Evolutionary conservation across 1,140 invertebrate genomes (phyloP), one percentile per base, ranked within the genome.

Genomic region (Planococcus citri): DNA sequence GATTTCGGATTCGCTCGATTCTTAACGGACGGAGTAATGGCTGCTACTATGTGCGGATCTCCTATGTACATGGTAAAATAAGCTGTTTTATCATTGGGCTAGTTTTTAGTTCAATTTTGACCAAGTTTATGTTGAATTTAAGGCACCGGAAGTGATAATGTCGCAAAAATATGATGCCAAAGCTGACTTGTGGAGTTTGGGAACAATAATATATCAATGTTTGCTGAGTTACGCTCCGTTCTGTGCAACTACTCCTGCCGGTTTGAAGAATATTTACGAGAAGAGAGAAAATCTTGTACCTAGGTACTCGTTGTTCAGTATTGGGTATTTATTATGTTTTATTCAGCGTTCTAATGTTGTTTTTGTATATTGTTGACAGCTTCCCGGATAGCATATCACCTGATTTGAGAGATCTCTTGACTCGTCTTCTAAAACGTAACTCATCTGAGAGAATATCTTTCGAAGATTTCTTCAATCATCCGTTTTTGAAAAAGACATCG

Each of bases 1-100:
- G 97, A 99, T 82, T 99, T 99, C 85, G 97, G 97, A 21, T 99
- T 99, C 82, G 97, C 97, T 27, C 84, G 97, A 76, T 98, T 98
- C 80, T 81, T 99, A 8, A 89, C 95, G 80, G 97, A 99, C 79
- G 97, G 97, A 67, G 94, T 96, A 20, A 99, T 99, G 97, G 97
- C 97, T 61, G 96, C 94, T 64, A 99, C 97, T 37, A 81, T 99
- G 1, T 99, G 97, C 80, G 97, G 97, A 21, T 99, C 96, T 37
- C 97, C 97, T 1, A 99, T 99, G 96, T 99, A 99, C 76, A 99
- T 99, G 97, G 91, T 91, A 78, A 79, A 78, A 77, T 12, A n/a
- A 72, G 25, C 14, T 61, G 12, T 61, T 27, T 57, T 68, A 10
- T 27, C 67, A n/a, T 24, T 1, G n/a, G 1, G n/a, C n/a, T n/a